A percentile compares a stretch with the other conserved stretches of the same genome.
Conservation (phyloP, 2,797 vertebrate species). For the Tenualosa ilisha region DNA sequence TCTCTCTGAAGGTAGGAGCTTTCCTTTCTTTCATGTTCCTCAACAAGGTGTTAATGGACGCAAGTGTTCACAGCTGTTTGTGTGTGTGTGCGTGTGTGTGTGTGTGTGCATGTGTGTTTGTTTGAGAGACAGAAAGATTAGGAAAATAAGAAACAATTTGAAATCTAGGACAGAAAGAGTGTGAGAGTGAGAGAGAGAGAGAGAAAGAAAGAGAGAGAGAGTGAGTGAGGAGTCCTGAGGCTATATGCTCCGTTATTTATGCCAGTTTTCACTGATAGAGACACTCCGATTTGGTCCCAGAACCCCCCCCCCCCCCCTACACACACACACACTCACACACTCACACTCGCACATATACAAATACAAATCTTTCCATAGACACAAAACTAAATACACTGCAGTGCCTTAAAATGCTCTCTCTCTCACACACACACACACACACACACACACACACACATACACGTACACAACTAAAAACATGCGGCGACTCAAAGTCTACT, state of each 20-base stretch:
- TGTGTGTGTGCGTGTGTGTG: conserved; percentile 8
- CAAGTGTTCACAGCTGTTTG: conserved; percentile 69
- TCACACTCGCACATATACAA: no score
- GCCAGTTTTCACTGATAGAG: neutral
- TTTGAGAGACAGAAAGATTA: neutral
- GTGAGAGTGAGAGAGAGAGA: neutral
- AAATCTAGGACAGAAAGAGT: neutral
- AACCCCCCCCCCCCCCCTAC: conserved; percentile 25
- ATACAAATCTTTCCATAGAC: neutral
- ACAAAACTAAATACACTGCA: neutral
- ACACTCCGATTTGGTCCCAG: neutral
- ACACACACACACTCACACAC: conserved; percentile 8
- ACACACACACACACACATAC: neutral
- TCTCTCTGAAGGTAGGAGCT: conserved; percentile 19
- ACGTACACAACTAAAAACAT: neutral
- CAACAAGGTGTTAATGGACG: conserved; percentile 72
- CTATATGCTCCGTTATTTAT: neutral
- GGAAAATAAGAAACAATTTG: neutral
- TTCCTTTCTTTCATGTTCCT: conserved; percentile 66
- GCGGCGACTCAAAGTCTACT: neutral
- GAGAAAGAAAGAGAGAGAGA: neutral
- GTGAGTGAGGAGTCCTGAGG: neutral
- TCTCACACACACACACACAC: neutral
- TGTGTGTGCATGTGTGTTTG: conserved; percentile 31
- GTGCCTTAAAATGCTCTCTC: neutral